Evolutionary conservation across 2,888 invertebrate genomes (phyloP).

Genomic region (Ischnura elegans): DNA sequence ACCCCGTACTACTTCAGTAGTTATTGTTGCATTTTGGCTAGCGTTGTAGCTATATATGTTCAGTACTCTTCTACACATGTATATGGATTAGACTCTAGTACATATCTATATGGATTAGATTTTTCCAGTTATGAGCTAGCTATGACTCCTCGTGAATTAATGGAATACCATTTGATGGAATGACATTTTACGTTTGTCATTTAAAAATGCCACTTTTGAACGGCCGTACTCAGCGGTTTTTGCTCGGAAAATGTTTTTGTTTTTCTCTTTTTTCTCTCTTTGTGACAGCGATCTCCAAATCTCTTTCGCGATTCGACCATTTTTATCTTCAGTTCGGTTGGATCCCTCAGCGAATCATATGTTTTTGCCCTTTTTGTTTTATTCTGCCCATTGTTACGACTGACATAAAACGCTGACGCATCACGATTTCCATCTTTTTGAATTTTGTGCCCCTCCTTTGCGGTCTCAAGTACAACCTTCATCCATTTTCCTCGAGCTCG

Average conservation of each 20-base stretch:
- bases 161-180: too few species aligned
- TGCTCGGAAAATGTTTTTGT: background rate
- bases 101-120: too few species aligned
- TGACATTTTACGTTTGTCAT: background rate
- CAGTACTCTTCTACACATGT: too few species aligned
- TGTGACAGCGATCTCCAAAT: background rate
- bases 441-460: background rate
- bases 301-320: background rate
- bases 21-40: too few species aligned
- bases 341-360: background rate
- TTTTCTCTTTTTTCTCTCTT: background rate
- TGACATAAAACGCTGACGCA: slow-evolving; percentile 20
- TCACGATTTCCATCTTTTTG: background rate
- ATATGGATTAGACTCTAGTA: too few species aligned
- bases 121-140: too few species aligned
- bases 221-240: background rate
- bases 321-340: background rate
- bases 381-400: background rate
- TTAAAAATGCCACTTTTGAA: background rate
- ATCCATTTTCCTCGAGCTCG: background rate
- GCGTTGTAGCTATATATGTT: too few species aligned
- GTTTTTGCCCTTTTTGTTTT: background rate
- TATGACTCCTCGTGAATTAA: too few species aligned
- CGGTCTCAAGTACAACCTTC: too few species aligned
- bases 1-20: too few species aligned